These are phyloP conservation scores for Thumatha senex DNA, from an alignment of 2,888 invertebrate genomes.

Conservation along the genomic window DNA sequence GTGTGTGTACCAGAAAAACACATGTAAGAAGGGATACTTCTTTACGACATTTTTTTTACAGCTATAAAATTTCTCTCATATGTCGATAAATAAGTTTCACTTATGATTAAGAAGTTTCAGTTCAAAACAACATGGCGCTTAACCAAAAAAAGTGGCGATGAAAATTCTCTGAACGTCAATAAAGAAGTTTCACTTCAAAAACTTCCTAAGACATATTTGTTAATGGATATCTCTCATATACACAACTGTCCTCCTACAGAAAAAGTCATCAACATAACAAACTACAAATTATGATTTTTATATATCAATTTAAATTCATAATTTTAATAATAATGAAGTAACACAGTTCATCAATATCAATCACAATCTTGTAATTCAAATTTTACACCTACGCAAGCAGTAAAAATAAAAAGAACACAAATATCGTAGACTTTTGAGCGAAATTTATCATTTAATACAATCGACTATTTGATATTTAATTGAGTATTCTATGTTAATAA, in stretches of 20 bases:
- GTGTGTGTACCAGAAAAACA: no score
- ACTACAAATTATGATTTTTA: slow-evolving; percentile 42
- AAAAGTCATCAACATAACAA: slow-evolving; percentile 19
- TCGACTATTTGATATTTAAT: slow-evolving; percentile 38
- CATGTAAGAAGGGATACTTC: no score
- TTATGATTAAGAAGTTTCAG: no score
- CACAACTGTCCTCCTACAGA: slow-evolving; percentile 23
- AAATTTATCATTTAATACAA: slow-evolving; percentile 36
- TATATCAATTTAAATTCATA: slow-evolving; percentile 49
- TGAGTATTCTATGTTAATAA: slow-evolving; percentile 40
- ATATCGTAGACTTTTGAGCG: slow-evolving; percentile 26
- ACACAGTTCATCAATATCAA: slow-evolving; percentile 52
- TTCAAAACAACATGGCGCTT: no score
- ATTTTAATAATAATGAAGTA: slow-evolving; percentile 48
- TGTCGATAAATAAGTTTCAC: no score
- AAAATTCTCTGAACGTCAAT: no score
- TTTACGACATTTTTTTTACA: no score
- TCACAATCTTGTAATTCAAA: slow-evolving; percentile 66
- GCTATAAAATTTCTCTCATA: no score
- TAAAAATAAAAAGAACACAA: slow-evolving; percentile 47
- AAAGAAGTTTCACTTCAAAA: no score
- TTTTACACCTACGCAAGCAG: slow-evolving; percentile 64
- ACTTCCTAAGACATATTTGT: slow-evolving; percentile 27
- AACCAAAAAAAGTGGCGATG: no score
- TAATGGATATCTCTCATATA: slow-evolving; percentile 25